phyloP scores from a whole-genome alignment of 2,888 invertebrate species.

The Norana najaformis region DNA sequence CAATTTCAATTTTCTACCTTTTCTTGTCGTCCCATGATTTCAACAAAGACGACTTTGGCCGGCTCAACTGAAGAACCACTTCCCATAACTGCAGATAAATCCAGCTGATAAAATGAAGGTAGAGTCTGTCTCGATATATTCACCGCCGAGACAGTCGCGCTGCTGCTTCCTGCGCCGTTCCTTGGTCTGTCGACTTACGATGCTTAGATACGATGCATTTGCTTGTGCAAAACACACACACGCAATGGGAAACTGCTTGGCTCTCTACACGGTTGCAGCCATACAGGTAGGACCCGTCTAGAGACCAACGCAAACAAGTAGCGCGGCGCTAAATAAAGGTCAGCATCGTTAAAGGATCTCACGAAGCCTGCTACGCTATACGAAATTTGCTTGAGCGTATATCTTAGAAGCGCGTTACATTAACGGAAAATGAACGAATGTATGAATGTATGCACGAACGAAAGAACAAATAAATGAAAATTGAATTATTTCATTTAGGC shows the following conservation, averaged over 20 bases:
- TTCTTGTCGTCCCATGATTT: slow-evolving; percentile 1
- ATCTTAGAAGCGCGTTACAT: neutral
- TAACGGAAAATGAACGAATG: neutral
- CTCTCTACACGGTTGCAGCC: neutral
- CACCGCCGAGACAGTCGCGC: neutral
- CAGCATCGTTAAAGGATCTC: no score
- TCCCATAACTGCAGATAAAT: neutral
- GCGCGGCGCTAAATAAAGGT: no score
- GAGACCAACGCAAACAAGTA: neutral
- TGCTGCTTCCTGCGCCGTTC: neutral
- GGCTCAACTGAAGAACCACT: neutral
- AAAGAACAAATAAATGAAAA: neutral
- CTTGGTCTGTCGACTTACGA: neutral
- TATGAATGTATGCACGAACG: neutral
- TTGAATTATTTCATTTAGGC: no score
- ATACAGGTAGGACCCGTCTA: neutral
- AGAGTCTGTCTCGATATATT: neutral
- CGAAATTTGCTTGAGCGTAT: neutral
- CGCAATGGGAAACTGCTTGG: neutral
- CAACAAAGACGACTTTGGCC: slow-evolving; percentile 16
- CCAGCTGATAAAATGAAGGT: neutral
- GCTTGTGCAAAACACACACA: neutral
- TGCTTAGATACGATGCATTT: neutral
- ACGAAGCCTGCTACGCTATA: neutral
- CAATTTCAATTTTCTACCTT: neutral